Conservation (phyloP, 2,113 vertebrate species). For the Spea multiplicata region DNA sequence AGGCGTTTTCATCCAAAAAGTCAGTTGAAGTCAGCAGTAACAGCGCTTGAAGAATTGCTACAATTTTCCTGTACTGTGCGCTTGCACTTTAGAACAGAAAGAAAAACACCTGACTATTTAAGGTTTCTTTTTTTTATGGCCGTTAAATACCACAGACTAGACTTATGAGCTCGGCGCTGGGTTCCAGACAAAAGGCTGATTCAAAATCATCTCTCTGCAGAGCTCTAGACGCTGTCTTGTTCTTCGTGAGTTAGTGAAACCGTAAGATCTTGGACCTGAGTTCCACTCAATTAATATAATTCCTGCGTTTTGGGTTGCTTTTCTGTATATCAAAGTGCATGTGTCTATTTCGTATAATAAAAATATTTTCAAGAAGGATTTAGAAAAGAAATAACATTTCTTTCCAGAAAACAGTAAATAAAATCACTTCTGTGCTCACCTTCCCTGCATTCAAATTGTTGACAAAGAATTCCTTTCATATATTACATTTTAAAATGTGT, state of each 20-base stretch:
- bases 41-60: constrained; percentile 46
- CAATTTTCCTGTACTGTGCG: constrained; percentile 44
- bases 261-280: constrained; percentile 42
- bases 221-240: constrained; percentile 19
- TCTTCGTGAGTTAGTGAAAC: constrained; percentile 38
- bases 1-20: constrained; percentile 43
- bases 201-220: constrained; percentile 40
- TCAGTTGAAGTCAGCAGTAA: neutral
- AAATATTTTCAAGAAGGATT: too few species aligned
- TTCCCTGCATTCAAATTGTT: too few species aligned
- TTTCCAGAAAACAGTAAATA: too few species aligned
- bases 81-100: constrained; percentile 49
- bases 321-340: constrained; percentile 26
- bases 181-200: constrained; percentile 36
- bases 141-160: constrained; percentile 41
- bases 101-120: constrained; percentile 46
- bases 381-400: too few species aligned
- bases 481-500: too few species aligned
- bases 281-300: constrained; percentile 34
- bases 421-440: too few species aligned
- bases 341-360: neutral
- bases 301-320: constrained; percentile 18
- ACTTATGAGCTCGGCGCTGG: constrained; percentile 37
- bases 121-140: constrained; percentile 36
- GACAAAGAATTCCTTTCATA: too few species aligned